Base-by-base conservation (phyloP, 2,797 vertebrate species). In the Dendrocincla fuliginosa region DNA sequence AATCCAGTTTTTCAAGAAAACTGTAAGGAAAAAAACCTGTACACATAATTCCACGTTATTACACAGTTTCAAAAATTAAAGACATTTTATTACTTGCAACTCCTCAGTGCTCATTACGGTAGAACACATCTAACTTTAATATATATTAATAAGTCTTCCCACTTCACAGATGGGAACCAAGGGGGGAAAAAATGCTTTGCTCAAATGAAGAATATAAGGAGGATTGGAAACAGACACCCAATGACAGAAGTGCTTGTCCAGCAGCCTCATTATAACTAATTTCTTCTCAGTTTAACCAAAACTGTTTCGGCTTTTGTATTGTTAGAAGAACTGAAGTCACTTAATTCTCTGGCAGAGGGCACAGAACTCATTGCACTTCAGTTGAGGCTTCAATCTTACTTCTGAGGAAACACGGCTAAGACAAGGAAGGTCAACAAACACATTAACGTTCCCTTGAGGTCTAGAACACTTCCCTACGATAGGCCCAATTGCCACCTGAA, bases 121-220 rank as follows among this genome's bases (percentile, higher is more conserved):
- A 71, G 60, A 87, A 81, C 32, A 83, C 59, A 85, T 75, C 57
- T 78, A 84, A 73, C 46, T 84, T 93, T 84, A 93, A 96, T 94
- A 94, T 89, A 89, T 95, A 96, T 95, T 96, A 96, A 95, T 92
- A 92, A 85, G 78, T 71, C 69, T 97, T 87, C 87, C 92, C 95
- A 97, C 93, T 96, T 97, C 95, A 97, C 80, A 95, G 80, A 96
- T 94, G 85, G 63, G 89, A 97, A 94, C 67, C 1, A 5, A 79
- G 56, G 60, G 11, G 8, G 37, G 28, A 12, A 79, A 64, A 84
- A 80, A 70, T 10, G 30, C 44, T 30, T 88, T 70, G 44, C 85
- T 84, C 81, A 94, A 90, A 84, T 46, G 55, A 92, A 64, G 89
- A 90, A 57, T 71, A 78, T 65, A 65, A 91, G 81, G 93, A 59